phyloP scores from a whole-genome alignment of 2,113 vertebrate species.

The Motacilla tschutschensis region DNA sequence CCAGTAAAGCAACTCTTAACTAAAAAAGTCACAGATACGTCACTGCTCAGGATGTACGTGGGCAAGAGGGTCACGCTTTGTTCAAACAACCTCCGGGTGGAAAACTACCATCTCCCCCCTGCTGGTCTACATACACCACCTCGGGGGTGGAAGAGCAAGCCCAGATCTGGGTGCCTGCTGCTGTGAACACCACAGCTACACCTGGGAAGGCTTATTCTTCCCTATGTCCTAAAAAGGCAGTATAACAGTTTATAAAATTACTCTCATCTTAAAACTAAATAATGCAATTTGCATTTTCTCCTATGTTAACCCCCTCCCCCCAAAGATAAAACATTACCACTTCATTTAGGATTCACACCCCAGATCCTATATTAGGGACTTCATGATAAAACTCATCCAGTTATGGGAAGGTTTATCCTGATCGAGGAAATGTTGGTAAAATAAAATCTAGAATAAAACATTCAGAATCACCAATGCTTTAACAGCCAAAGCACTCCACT shows the following conservation, averaged over 20 bases:
- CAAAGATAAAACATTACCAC: background rate
- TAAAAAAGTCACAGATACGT: background rate
- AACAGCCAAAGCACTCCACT: conserved; percentile 44
- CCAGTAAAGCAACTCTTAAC: conserved; percentile 44
- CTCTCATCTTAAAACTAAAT: conserved; percentile 8
- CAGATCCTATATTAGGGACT: conserved; percentile 11
- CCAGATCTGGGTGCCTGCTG: background rate
- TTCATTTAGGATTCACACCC: conserved; percentile 12
- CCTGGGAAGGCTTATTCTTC: background rate
- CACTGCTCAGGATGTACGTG: background rate
- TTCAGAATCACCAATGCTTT: conserved; percentile 37
- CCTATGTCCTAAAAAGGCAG: background rate
- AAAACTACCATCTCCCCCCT: background rate
- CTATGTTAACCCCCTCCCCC: background rate
- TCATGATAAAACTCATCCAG: background rate
- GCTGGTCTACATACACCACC: background rate
- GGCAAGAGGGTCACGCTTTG: background rate
- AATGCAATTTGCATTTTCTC: background rate
- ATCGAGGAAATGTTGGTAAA: conserved; percentile 20
- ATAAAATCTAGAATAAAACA: conserved; percentile 53
- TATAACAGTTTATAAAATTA: background rate
- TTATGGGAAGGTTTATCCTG: conserved; percentile 4
- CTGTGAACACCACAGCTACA: background rate
- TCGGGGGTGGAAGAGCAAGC: background rate
- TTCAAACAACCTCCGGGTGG: background rate